These are phyloP conservation scores for Amazona guildingii DNA, from an alignment of 2,113 vertebrate genomes.

Conservation along the genomic window DNA sequence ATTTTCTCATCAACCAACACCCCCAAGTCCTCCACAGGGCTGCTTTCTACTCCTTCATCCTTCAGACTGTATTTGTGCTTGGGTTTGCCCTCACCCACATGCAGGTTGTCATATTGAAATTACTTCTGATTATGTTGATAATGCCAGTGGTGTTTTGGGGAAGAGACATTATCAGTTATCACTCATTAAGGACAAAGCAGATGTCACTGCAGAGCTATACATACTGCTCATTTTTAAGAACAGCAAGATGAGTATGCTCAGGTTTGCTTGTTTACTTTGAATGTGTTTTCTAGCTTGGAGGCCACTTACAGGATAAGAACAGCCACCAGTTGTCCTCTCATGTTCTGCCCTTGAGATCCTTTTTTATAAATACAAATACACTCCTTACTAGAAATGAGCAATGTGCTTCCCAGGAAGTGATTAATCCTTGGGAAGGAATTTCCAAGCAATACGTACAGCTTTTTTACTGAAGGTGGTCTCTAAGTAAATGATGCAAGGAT, in stretches of 20 bases:
- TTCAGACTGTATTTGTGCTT: not conserved
- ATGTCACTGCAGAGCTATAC: not conserved
- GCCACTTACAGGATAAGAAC: not conserved
- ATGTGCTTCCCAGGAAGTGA: not conserved
- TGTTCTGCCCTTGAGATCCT: not conserved
- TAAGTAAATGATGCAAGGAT: not conserved
- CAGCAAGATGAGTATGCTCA: not conserved
- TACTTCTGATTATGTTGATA: not conserved
- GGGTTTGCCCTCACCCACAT: not conserved
- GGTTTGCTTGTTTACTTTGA: not conserved
- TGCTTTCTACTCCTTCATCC: not conserved
- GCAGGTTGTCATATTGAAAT: not conserved
- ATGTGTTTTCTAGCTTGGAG: not conserved
- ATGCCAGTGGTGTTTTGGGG: conserved; percentile 9
- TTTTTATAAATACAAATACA: not conserved
- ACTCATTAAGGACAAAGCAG: not conserved
- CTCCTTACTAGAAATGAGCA: not conserved
- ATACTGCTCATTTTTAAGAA: not conserved
- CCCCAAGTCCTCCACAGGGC: not conserved
- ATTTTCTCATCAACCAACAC: not conserved
- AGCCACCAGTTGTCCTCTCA: not conserved
- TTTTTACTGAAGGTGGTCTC: not conserved
- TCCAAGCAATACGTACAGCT: not conserved
- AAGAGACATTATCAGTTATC: conserved; percentile 15
- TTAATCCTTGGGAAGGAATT: not conserved